Evolutionary conservation across 2,113 vertebrate genomes (phyloP), one percentile per base, ranked within the genome.

Genomic region (Garra rufa): DNA sequence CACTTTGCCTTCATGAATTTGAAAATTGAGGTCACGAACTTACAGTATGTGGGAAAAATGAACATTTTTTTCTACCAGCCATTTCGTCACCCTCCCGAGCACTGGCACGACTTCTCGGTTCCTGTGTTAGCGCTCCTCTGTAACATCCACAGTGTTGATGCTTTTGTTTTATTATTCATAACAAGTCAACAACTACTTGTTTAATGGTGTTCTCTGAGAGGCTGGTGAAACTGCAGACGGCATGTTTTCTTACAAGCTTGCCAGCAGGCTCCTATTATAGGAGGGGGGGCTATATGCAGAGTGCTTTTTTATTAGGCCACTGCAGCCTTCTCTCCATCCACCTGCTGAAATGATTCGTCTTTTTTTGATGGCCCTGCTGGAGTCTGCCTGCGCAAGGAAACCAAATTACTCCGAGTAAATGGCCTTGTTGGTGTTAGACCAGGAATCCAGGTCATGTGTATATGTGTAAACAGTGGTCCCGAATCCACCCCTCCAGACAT

Each of bases 351-450:
- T 83, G 82, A 92, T 92, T 88, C 70, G 65, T 92, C 80, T 89
- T 89, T 90, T 87, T 89, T 79, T 89, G 89, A 89, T 89, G 77
- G 89, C 88, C 85, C 89, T 87, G 88, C 91, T 87, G 89, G 91
- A 91, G 91, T 84, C 88, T 85, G 83, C 83, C 50, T 80, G 82
- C 85, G 82, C 86, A 85, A 65, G 65, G 83, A 93, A 92, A 94
- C 89, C 88, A 91, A 93, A 94, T 93, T 93, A 92, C 89, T 89
- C 65, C 86, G 88, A 92, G 88, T 89, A 92, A 94, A 91, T 90
- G 89, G 88, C 87, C 87, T 89, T 88, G 43, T 19, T 84, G 88
- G 83, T 85, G 85, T 85, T 86, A 48, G 86, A 73, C 57, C 83
- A 85, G 88, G 90, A 89, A 91, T 91, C 89, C 82, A 89, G 88